Evolutionary conservation across 2,797 vertebrate genomes (phyloP).

Genomic region (Botia kubotai): DNA sequence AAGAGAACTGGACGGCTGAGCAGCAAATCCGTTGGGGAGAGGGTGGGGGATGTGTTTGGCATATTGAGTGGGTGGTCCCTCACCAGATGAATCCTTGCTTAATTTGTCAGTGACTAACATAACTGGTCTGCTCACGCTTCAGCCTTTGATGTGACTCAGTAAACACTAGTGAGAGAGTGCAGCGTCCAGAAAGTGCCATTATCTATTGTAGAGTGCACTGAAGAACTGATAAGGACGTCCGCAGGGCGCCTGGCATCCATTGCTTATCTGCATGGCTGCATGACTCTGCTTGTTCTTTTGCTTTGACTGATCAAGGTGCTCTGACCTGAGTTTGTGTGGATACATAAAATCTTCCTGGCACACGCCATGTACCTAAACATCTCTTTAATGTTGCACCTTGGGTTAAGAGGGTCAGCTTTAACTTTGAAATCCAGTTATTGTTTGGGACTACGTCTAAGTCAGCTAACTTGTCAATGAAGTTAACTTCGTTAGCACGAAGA

Average conservation of each 20-base stretch:
- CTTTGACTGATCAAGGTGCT: conserved; percentile 34
- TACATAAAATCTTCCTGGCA: conserved; percentile 35
- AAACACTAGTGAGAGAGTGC: conserved; percentile 56
- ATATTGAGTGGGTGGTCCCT: conserved; percentile 13
- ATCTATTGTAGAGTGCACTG: conserved; percentile 56
- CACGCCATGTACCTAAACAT: conserved; percentile 33
- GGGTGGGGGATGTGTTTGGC: background rate
- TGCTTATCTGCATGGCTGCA: conserved; percentile 53
- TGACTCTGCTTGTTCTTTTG: conserved; percentile 54
- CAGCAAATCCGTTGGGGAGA: conserved; percentile 20
- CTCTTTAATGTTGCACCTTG: conserved; percentile 30
- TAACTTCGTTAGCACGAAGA: conserved; percentile 39
- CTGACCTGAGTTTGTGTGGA: conserved; percentile 38
- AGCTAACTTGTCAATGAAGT: conserved; percentile 37
- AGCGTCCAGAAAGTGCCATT: conserved; percentile 48
- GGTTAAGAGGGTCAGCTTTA: conserved; percentile 32
- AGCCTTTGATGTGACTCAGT: conserved; percentile 60
- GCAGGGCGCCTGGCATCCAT: conserved; percentile 48
- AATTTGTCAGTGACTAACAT: conserved; percentile 63
- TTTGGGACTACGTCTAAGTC: conserved; percentile 20
- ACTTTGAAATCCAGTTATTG: conserved; percentile 43
- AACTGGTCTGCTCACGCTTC: conserved; percentile 42
- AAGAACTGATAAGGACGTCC: conserved; percentile 57
- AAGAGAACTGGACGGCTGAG: conserved; percentile 35
- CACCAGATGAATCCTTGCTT: conserved; percentile 56